Percentiles rank a stretch among this genome's conserved stretches.
Evolutionary conservation across 2,888 invertebrate species (phyloP).

Genomic region (Cylindroiulus punctatus): DNA sequence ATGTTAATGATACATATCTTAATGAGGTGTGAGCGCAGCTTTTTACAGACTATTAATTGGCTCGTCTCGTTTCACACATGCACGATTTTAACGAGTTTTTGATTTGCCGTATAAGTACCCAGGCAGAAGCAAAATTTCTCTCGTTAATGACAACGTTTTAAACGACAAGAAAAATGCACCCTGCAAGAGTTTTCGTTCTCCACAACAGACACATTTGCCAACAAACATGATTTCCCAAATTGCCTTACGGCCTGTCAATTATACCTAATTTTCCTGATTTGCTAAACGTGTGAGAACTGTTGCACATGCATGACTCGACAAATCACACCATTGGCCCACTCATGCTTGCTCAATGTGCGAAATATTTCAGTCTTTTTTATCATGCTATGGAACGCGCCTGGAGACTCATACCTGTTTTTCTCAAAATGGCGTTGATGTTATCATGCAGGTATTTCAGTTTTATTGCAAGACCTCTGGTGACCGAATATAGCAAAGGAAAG

Average conservation of each 20-base stretch:
- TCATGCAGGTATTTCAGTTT: too few relatives aligned
- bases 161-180: neutral
- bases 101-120: neutral
- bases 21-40: neutral
- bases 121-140: neutral
- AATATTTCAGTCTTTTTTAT: neutral
- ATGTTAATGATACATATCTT: neutral
- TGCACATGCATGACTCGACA: conserved; percentile 24
- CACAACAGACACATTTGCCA: neutral
- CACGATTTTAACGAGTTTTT: conserved; percentile 18
- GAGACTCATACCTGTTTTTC: neutral
- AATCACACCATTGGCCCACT: neutral
- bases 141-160: neutral
- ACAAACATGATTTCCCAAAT: neutral
- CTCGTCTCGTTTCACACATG: neutral
- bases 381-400: neutral
- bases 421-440: neutral
- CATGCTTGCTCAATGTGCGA: neutral
- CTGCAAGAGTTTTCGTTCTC: neutral
- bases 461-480: too few relatives aligned
- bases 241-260: conserved; percentile 11
- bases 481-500: too few relatives aligned
- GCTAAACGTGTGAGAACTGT: conserved; percentile 24
- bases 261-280: conserved; percentile 21
- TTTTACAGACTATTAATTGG: neutral